Evolutionary conservation across 2,888 invertebrate species (phyloP).

Genomic region (Clistopyga incitator): DNA sequence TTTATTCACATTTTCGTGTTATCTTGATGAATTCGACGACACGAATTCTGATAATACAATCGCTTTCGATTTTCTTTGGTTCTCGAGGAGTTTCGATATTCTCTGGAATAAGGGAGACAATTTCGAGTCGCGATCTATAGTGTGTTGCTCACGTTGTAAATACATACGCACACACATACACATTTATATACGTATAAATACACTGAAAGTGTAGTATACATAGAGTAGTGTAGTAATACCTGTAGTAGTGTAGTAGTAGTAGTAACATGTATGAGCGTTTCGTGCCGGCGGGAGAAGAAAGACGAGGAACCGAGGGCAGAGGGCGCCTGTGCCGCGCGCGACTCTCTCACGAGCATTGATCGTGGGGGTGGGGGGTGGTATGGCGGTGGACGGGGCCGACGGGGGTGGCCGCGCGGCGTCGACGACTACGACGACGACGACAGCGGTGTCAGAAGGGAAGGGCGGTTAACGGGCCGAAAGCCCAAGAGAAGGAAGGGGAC

Average conservation of each 20-base stretch:
- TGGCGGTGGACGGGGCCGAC: constrained; percentile 65
- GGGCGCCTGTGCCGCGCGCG: constrained; percentile 80
- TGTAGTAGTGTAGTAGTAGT: constrained; percentile 10
- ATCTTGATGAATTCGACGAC: background rate
- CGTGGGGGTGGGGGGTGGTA: constrained; percentile 76
- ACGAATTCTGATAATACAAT: background rate
- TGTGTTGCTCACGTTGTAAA: background rate
- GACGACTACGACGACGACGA: constrained; percentile 42
- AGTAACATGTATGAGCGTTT: constrained; percentile 58
- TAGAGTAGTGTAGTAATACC: constrained; percentile 2
- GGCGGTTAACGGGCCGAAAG: constrained; percentile 65
- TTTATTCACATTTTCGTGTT: background rate
- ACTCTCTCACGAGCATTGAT: constrained; percentile 82
- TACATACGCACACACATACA: background rate
- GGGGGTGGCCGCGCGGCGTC: constrained; percentile 58
- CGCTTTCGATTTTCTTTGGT: constrained; percentile 8
- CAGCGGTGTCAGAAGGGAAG: constrained; percentile 47
- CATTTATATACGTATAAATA: background rate
- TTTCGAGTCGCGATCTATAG: constrained; percentile 13
- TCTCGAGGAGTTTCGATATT: constrained; percentile 15
- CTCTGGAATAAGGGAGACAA: constrained; percentile 38
- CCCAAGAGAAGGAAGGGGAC: constrained; percentile 56
- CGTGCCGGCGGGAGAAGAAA: constrained; percentile 61
- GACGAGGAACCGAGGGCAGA: constrained; percentile 72
- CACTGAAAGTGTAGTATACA: background rate